Percentiles rank a stretch among this genome's conserved stretches.
Evolutionary conservation across 2,888 invertebrate genomes (phyloP).

Genomic region (Anarsia innoxiella): DNA sequence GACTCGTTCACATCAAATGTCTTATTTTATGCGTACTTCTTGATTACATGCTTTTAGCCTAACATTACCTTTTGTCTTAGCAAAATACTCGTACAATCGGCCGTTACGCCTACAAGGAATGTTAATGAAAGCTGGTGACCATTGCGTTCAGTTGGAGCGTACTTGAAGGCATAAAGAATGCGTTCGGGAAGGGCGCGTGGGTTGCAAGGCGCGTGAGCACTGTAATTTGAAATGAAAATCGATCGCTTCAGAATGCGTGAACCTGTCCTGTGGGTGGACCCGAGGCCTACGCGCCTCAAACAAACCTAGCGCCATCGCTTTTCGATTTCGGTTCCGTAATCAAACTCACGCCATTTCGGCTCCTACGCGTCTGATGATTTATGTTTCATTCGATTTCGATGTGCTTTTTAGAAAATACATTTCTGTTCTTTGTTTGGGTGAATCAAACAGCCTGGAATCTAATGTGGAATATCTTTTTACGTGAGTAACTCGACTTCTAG

Average conservation of each 20-base stretch:
- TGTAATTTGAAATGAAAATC: constrained; percentile 69
- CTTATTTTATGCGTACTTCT: constrained; percentile 12
- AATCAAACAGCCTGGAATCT: too few species aligned
- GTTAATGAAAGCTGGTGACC: constrained; percentile 40
- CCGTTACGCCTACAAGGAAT: constrained; percentile 27
- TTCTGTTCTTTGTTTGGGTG: constrained; percentile 19
- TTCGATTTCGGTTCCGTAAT: constrained; percentile 39
- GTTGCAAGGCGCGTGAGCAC: constrained; percentile 33
- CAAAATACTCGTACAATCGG: constrained; percentile 8
- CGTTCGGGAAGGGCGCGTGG: constrained; percentile 49
- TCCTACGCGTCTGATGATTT: constrained; percentile 44
- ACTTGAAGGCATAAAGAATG: constrained; percentile 51
- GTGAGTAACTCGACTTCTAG: too few species aligned
- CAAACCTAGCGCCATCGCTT: constrained; percentile 35
- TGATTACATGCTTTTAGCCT: constrained; percentile 16
- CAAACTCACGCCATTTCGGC: constrained; percentile 28
- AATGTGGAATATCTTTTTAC: too few species aligned
- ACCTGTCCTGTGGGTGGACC: constrained; percentile 60
- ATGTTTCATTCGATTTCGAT: too few species aligned
- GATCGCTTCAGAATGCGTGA: constrained; percentile 53
- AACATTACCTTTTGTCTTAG: constrained; percentile 18
- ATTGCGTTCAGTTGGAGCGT: constrained; percentile 33
- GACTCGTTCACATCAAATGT: constrained; percentile 19
- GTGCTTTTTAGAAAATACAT: constrained; percentile 17
- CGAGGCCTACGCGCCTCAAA: constrained; percentile 48